Base-by-base conservation (phyloP, 2,888 invertebrate species). In the Cryptocephalus moraei region DNA sequence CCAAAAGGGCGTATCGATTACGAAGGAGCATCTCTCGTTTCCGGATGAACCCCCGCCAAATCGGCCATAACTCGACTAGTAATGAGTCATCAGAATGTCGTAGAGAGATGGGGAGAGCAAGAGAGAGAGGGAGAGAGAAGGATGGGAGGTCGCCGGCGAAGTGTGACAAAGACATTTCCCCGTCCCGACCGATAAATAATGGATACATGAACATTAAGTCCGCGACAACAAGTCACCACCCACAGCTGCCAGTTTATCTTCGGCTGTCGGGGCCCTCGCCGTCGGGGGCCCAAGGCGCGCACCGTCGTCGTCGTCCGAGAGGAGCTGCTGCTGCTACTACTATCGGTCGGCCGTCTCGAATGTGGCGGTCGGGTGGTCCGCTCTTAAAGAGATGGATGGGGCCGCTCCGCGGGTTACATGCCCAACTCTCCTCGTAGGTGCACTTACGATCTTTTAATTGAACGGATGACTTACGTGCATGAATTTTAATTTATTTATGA, bases 181-280 rank as follows among this genome's bases (percentile, higher is more conserved):
- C 36, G 36, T 11, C n/a, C 12, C 36, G 36, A 36, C n/a, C 12
- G 12, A 36, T 36, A 36, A 36, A 36, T 36, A 36, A 36, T 36
- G 36, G 12, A 36, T 36, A 36, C 36, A 36, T 36, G 61, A 47
- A 49, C 68, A 68, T 67, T 68, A 68, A 63, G 62, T 62, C 63
- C 56, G 66, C 65, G 67, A 67, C 68, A 66, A 66, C 68, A 66
- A 62, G 65, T 65, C 66, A 65, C 69, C 69, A 69, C 69, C 69
- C 69, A 69, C 69, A 62, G 68, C 53, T 54, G 61, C 63, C 65
- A 63, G 66, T 69, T 68, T 67, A 68, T 68, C 69, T 68, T 47
- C 64, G 62, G 55, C 66, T 53, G 66, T 64, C 62, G 67, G 65
- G 62, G 67, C 63, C 59, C 60, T 49, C 52, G 56, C 52, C 49